phyloP scores from a whole-genome alignment of 2,888 invertebrate species.

The Pediacus dermestoides region DNA sequence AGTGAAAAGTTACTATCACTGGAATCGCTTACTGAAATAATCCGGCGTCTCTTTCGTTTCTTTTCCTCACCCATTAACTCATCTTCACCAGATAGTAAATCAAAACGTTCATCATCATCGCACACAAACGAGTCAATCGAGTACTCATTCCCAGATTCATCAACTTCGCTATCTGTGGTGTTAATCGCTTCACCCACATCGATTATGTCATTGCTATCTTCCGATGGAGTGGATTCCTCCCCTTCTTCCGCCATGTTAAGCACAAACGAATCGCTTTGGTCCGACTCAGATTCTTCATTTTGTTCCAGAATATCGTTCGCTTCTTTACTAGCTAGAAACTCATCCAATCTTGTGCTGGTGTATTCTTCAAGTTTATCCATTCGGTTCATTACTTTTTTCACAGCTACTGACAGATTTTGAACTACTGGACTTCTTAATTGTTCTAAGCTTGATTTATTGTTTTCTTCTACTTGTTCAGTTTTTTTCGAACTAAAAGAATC shows the following conservation, averaged over 20 bases:
- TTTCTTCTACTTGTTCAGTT: constrained; percentile 3
- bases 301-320: too few species aligned
- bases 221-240: constrained; percentile 45
- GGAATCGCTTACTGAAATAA: constrained; percentile 24
- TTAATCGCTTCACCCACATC: constrained; percentile 46
- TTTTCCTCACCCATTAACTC: constrained; percentile 2
- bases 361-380: constrained; percentile 10
- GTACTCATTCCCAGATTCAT: constrained; percentile 30
- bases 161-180: constrained; percentile 32
- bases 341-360: constrained; percentile 18
- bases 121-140: constrained; percentile 39
- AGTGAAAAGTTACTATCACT: too few species aligned
- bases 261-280: constrained; percentile 27
- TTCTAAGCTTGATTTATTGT: neutral
- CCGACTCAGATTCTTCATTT: constrained; percentile 16
- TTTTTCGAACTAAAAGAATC: too few species aligned
- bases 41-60: constrained; percentile 26
- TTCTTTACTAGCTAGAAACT: constrained; percentile 17
- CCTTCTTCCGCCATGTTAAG: constrained; percentile 44
- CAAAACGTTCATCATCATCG: constrained; percentile 34
- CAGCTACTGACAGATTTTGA: neutral
- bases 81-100: constrained; percentile 40
- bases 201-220: constrained; percentile 44
- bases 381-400: neutral
- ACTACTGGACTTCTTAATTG: neutral